Evolutionary conservation across 23 tunicate genomes (phyloP).

Genomic region (Corella eumyota): DNA sequence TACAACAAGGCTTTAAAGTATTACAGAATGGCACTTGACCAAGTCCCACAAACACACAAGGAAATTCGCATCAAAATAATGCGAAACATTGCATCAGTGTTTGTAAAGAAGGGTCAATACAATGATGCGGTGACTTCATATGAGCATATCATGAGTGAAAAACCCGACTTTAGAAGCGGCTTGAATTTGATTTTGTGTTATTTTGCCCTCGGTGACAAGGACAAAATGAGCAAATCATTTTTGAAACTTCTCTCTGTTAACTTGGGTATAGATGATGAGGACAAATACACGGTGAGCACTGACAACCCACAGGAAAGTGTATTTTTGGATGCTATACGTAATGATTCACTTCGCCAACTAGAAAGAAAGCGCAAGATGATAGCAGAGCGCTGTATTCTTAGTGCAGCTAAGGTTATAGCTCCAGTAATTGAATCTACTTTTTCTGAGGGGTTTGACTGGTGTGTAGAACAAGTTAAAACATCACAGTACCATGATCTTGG

Average conservation of each 20-base stretch:
- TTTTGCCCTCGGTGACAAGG: slow-evolving; percentile 85
- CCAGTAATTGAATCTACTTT: slow-evolving; percentile 66
- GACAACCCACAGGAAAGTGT: slow-evolving; percentile 84
- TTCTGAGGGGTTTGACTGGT: slow-evolving; percentile 97
- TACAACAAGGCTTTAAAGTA: slow-evolving; percentile 71
- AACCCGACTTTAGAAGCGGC: slow-evolving; percentile 91
- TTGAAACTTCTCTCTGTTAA: slow-evolving; percentile 61
- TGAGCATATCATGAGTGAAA: slow-evolving; percentile 98
- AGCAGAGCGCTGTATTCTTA: slow-evolving; percentile 79
- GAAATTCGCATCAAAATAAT: slow-evolving; percentile 76
- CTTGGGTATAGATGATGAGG: slow-evolving; percentile 89
- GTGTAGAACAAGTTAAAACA: slow-evolving; percentile 86
- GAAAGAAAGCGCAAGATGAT: slow-evolving; percentile 64
- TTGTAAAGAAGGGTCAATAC: slow-evolving; percentile 89
- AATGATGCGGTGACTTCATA: slow-evolving; percentile 93
- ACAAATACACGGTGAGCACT: slow-evolving; percentile 63
- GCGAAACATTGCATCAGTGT: slow-evolving; percentile 92
- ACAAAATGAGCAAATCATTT: slow-evolving; percentile 81
- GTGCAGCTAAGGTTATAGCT: slow-evolving; percentile 93
- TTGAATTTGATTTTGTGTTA: slow-evolving; percentile 81
- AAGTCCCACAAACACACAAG: slow-evolving; percentile 83
- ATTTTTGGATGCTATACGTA: slow-evolving; percentile 70
- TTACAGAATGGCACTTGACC: slow-evolving; percentile 96
- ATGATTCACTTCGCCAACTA: slow-evolving; percentile 69
- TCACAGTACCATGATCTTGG: slow-evolving; percentile 86